Evolutionary conservation across 2,797 vertebrate species (phyloP), one percentile per base, ranked within the genome.

Genomic region (Semotilus atromaculatus): DNA sequence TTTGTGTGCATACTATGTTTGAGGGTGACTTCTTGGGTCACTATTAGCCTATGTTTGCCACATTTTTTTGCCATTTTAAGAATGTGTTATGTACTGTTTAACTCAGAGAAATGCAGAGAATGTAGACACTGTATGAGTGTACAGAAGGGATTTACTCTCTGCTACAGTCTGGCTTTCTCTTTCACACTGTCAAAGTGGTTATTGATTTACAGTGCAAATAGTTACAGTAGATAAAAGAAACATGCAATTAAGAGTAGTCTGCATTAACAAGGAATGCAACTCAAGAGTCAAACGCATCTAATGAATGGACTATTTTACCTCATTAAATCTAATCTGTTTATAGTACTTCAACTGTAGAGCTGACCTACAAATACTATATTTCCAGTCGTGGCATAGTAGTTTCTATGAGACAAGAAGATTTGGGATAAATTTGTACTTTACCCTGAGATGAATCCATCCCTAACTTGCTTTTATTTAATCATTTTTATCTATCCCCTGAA

Each of bases 171-270:
- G 68, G 18, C 13, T 16, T 38, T 55, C 58, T 75, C 34, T 18
- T 81, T 67, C 16, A 72, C 64, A 45, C 58, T 45, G 53, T 51
- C 45, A 81, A 82, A 48, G 16, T 34, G 38, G 29, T 29, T 6
- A 40, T 53, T 78, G 80, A 83, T 66, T 86, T 82, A 86, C 23
- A 51, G 7, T 13, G 23, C 34, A 79, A 78, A 83, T 66, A 66
- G 7, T 75, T 80, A 74, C 38, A 86, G 26, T 48, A 48, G 45
- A 73, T 67, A 43, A 73, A 58, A 80, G 40, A 79, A 86, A 75
- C 70, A 68, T 66, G 34, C 48, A 68, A 68, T 74, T 64, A 67
- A 76, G 23, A 9, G 29, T 38, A 9, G 29, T 51, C 31, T 23
- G 11, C 29, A 48, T 31, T n/a, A 86, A 62, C 58, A 68, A 26